Base-by-base conservation (phyloP, 2,797 vertebrate species). In the Microchirus variegatus region DNA sequence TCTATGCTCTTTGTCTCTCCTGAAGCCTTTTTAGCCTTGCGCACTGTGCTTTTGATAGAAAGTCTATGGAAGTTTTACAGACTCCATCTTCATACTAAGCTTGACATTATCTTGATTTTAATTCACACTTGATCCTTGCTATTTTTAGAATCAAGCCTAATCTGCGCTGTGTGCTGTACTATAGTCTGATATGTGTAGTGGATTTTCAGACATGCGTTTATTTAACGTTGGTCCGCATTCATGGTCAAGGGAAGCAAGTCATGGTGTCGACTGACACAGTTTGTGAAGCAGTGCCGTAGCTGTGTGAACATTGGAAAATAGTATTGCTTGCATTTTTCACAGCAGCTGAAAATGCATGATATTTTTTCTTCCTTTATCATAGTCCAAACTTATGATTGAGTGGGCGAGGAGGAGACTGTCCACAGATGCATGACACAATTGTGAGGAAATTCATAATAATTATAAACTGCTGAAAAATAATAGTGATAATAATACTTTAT, bases 111-210 rank as follows among this genome's bases (percentile, higher is more conserved):
- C 83, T 87, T 83, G 62, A 86, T 83, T 92, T 89, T 82, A 84
- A 89, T 84, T 89, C 73, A 57, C 60, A 80, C 81, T 81, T 91
- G 91, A 93, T 91, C 88, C 83, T 69, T 86, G 78, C 82, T 88
- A 86, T 88, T 92, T 86, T 70, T 62, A 69, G 87, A 87, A 83
- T 78, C 85, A 89, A 89, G 81, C 85, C 73, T 85, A 77, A 85
- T 89, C 87, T 89, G 86, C n/a, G 56, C 75, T 73, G 76, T 86
- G 81, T 80, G 72, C 77, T 85, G 26, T 73, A 62, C 72, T 63
- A n/a, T n/a, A 12, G 64, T 75, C 74, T 71, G 69, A 44, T 68
- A 61, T 80, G 67, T 65, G 71, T 63, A 65, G 63, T 80, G 59
- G 71, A 85, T 82, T 83, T 82, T 66, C 73, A 53, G 69, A 55